Conservation (phyloP, 2,888 invertebrate species). For the Ectropis crepuscularia region DNA sequence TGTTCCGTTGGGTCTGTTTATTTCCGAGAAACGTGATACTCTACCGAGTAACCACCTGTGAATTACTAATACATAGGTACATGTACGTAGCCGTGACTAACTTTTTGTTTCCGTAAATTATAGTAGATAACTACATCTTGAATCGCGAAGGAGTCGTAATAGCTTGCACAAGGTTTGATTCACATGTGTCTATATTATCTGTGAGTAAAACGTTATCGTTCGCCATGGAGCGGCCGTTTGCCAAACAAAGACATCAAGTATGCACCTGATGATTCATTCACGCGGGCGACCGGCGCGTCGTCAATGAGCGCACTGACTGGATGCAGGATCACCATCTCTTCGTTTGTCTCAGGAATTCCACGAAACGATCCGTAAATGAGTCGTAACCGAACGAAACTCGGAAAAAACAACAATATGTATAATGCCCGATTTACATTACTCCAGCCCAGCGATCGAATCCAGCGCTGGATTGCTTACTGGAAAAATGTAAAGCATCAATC, state of each 20-base stretch:
- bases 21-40: too few species aligned
- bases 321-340: slow-evolving; percentile 19
- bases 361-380: not conserved
- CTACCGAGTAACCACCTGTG: not conserved
- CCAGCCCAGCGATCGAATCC: too few species aligned
- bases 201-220: slow-evolving; percentile 27
- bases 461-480: too few species aligned
- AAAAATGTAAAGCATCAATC: too few species aligned
- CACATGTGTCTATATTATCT: slow-evolving; percentile 21
- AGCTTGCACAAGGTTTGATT: slow-evolving; percentile 19
- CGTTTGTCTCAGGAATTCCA: slow-evolving; percentile 8
- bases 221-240: slow-evolving; percentile 25
- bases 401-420: too few species aligned
- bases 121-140: slow-evolving; percentile 3
- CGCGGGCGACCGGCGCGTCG: slow-evolving; percentile 24
- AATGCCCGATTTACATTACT: too few species aligned
- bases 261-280: slow-evolving; percentile 33
- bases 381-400: too few species aligned
- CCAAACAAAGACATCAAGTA: slow-evolving; percentile 31
- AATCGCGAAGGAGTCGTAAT: slow-evolving; percentile 14
- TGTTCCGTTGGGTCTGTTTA: too few species aligned
- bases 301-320: slow-evolving; percentile 30
- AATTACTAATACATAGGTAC: slow-evolving; percentile 1
- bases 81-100: not conserved
- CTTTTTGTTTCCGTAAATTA: not conserved